Percentiles rank a stretch among this genome's conserved stretches.
These are phyloP conservation scores for Apeltes quadracus DNA, from an alignment of 2,113 vertebrate genomes.

Conservation along the genomic window DNA sequence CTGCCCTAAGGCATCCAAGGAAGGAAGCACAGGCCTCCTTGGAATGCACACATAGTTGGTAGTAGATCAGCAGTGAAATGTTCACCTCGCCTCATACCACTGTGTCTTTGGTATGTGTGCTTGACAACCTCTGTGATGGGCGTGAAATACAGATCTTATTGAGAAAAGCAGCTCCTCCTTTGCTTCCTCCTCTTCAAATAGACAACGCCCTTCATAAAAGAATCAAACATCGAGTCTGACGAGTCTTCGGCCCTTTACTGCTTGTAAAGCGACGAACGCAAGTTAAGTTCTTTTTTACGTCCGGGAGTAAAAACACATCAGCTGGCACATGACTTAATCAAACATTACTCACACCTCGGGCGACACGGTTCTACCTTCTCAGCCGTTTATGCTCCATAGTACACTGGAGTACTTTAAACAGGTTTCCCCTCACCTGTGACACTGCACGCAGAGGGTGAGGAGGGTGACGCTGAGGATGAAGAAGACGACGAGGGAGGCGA, in stretches of 20 bases:
- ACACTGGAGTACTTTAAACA: background rate
- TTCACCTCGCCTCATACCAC: background rate
- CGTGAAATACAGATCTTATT: background rate
- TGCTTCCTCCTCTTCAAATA: conserved; percentile 8
- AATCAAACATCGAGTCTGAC: conserved; percentile 51
- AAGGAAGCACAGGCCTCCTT: too few relatives aligned
- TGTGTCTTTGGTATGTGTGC: conserved; percentile 45
- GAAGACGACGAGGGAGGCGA: conserved; percentile 67
- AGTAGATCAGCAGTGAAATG: conserved; percentile 41
- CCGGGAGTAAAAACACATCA: conserved; percentile 1
- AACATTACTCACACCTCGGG: background rate
- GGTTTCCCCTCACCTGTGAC: conserved; percentile 58
- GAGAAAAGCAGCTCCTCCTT: background rate
- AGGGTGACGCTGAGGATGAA: conserved; percentile 61
- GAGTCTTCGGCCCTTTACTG: conserved; percentile 34
- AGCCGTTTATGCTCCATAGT: background rate
- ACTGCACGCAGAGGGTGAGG: conserved; percentile 58
- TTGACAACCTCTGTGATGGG: background rate
- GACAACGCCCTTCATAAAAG: conserved; percentile 55
- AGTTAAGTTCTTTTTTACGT: background rate
- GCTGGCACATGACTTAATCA: background rate
- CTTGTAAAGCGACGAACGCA: conserved; percentile 5
- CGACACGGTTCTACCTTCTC: background rate
- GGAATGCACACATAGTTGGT: too few relatives aligned
- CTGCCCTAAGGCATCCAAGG: too few relatives aligned